These are phyloP conservation scores for Myathropa florea DNA, from an alignment of 2,888 invertebrate genomes.

Conservation along the genomic window DNA sequence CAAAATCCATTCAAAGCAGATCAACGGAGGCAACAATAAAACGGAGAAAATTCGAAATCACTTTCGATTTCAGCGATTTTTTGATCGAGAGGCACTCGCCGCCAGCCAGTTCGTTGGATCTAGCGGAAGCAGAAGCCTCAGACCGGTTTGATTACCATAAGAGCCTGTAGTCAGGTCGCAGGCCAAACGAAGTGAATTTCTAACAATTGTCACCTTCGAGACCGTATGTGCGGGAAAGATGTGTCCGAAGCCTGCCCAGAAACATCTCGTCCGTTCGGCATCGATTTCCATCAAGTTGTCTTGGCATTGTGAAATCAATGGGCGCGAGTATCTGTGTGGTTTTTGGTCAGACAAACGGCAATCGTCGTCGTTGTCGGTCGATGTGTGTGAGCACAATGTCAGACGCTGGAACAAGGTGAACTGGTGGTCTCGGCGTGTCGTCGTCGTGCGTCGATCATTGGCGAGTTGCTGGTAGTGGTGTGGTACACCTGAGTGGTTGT, in stretches of 20 bases:
- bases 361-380: neutral
- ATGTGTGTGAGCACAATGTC: conserved; percentile 28
- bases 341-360: neutral
- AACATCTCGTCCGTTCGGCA: neutral
- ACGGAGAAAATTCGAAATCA: conserved; percentile 41
- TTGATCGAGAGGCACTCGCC: neutral
- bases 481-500: neutral
- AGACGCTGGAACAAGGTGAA: conserved; percentile 38
- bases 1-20: conserved; percentile 28
- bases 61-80: conserved; percentile 29
- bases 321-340: neutral
- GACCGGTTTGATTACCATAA: neutral
- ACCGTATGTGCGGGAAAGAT: neutral
- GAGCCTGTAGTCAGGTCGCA: neutral
- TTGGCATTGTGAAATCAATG: neutral
- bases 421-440: conserved; percentile 10
- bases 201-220: neutral
- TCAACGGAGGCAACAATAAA: conserved; percentile 11
- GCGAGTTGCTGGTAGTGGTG: neutral
- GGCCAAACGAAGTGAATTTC: neutral
- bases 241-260: neutral
- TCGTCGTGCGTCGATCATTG: neutral
- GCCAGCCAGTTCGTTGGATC: neutral
- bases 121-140: neutral
- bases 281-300: neutral